Evolutionary conservation across 2,888 invertebrate species (phyloP), one percentile per base, ranked within the genome.

Genomic region (Diachrysia chrysitis): DNA sequence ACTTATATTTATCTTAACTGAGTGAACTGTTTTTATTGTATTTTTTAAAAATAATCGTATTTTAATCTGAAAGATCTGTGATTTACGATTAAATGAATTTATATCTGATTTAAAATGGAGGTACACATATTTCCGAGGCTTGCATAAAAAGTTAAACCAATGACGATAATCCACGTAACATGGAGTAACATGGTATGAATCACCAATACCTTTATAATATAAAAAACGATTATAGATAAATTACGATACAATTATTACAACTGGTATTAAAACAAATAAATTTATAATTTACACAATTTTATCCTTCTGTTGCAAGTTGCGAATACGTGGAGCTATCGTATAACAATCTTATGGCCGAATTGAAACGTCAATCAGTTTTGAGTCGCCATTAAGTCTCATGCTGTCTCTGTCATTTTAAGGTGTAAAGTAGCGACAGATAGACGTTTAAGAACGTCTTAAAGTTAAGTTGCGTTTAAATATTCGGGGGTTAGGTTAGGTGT

Each of bases 101-200:
- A 37, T 2, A 9, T 16, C 12, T 14, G 42, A 42, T 10, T 17
- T 14, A 21, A 48, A 61, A 58, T 19, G 9, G 59, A 51, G 19
- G 19, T 57, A 57, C 53, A 46, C 6, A 1, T 42, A 16, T 51
- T 58, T n/a, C 21, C 21, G 6, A 51, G 9, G 17, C 6, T 17
- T 37, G 6, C 25, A 16, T 32, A 10, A 32, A 55, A 58, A 32
- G 32, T 32, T 32, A 32, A 51, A 1, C 25, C n/a, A 16, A 68
- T 16, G 14, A 46, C 16, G 21, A 56, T 17, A 17, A 35, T 42
- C 25, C n/a, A 54, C 25, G 23, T 42, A 35, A 56, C 16, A 10
- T n/a, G n/a, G n/a, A 60, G 51, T 14, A n/a, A n/a, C n/a, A n/a
- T n/a, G n/a, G n/a, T 29, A 23, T 66, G 10, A 62, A 56, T 21